Evolutionary conservation across 2,888 invertebrate genomes (phyloP), one percentile per base, ranked within the genome.

Genomic region (Conus canariensis): DNA sequence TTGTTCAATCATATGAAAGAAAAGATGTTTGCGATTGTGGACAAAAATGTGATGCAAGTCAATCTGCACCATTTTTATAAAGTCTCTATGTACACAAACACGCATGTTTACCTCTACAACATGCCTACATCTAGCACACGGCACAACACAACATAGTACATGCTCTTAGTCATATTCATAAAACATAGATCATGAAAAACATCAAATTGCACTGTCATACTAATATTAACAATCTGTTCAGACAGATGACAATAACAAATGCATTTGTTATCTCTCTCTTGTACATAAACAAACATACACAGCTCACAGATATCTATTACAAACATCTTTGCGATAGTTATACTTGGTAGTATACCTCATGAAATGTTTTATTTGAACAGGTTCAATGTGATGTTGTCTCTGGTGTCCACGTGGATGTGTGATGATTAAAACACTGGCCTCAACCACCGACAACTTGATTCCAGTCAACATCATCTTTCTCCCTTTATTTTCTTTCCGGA

Each of bases 91-190:
- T 67, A 86, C 86, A 67, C 64, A 86, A 45, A 86, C 86, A 86
- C 14, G 45, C 86, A 85, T 85, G 30, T 86, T 86, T 86, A 86
- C 86, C 14, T 64, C 83, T 83, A 88, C 88, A 88, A 80, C 88
- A 88, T 67, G 56, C 83, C 88, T 67, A 67, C 64, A 88, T 67
- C 88, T 88, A 88, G 82, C 83, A 56, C 88, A 83, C 83, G n/a
- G 59, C 88, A 88, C 88, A 83, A 88, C 77, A 88, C 88, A 88
- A 88, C 82, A 83, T 30, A 82, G 25, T 82, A 82, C 83, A 88
- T 88, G 82, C 82, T 83, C 82, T 10, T 80, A 64, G 45, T 70
- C 67, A 70, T 16, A 70, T 64, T 82, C 45, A 87, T 74, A 87
- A 22, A 70, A 85, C 85, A 85, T 3, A 70, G 64, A 64, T 67